phyloP scores from a whole-genome alignment of 2,797 vertebrate genomes.

The Catamblyrhynchus diadema region DNA sequence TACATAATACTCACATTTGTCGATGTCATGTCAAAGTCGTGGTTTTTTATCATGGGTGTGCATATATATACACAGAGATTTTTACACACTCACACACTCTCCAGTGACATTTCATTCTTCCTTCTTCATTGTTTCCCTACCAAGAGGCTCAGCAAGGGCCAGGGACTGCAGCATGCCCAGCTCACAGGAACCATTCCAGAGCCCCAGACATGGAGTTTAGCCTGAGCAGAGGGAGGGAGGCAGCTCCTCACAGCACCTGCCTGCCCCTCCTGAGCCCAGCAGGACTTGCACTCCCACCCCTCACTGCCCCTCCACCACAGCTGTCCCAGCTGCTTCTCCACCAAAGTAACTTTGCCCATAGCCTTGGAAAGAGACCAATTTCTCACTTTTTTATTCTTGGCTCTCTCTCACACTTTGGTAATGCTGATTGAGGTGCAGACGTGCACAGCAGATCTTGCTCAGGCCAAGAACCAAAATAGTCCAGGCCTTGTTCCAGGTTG shows the following conservation, averaged over 20 bases:
- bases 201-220: neutral
- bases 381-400: neutral
- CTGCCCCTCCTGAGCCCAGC: neutral
- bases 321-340: neutral
- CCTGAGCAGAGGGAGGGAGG: neutral
- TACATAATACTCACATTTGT: neutral
- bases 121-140: neutral
- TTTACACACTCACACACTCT: neutral
- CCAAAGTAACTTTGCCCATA: neutral
- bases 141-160: neutral
- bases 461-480: neutral
- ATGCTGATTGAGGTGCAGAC: neutral
- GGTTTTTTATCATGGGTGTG: fast-evolving
- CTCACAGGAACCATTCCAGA: neutral
- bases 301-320: neutral
- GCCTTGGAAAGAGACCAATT: neutral
- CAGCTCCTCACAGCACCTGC: neutral
- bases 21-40: neutral
- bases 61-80: fast-evolving
- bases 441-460: neutral
- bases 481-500: neutral
- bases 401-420: neutral
- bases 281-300: neutral
- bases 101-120: neutral
- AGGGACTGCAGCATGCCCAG: neutral